Conservation (phyloP, 2,888 invertebrate genomes). For the Apamea epomidion region DNA sequence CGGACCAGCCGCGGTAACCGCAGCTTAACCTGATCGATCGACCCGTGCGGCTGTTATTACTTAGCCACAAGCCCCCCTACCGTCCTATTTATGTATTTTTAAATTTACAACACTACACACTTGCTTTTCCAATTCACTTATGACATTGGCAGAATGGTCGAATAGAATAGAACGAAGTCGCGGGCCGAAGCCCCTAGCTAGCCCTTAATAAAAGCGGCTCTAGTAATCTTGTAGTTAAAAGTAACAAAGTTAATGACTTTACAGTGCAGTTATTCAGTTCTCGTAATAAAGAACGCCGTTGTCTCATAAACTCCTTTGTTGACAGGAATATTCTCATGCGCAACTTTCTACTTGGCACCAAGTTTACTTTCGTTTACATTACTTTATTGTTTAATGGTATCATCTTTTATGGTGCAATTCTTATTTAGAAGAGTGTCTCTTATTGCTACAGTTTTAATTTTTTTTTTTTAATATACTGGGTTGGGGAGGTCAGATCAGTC, state of each 20-base stretch:
- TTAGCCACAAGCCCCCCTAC: no score
- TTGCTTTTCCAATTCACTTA: no score
- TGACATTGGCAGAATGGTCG: no score
- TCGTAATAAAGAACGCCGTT: constrained; percentile 30
- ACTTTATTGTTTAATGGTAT: constrained; percentile 51
- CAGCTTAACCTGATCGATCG: no score
- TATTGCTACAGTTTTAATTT: background rate
- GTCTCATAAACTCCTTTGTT: constrained; percentile 55
- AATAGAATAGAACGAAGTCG: background rate
- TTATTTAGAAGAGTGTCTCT: constrained; percentile 11
- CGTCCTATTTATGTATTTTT: no score
- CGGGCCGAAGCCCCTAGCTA: no score
- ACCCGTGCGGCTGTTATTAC: no score
- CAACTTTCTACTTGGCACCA: constrained; percentile 52
- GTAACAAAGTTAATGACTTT: constrained; percentile 27
- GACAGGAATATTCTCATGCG: constrained; percentile 58
- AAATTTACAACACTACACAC: no score
- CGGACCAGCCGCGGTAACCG: no score
- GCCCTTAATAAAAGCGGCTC: background rate
- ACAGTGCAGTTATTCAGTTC: constrained; percentile 33
- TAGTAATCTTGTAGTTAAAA: background rate
- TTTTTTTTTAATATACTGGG: no score
- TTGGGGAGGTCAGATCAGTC: no score
- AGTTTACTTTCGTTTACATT: constrained; percentile 55
- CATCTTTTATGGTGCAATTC: constrained; percentile 19